Conservation (phyloP, 2,797 vertebrate genomes). For the Potorous gilbertii region DNA sequence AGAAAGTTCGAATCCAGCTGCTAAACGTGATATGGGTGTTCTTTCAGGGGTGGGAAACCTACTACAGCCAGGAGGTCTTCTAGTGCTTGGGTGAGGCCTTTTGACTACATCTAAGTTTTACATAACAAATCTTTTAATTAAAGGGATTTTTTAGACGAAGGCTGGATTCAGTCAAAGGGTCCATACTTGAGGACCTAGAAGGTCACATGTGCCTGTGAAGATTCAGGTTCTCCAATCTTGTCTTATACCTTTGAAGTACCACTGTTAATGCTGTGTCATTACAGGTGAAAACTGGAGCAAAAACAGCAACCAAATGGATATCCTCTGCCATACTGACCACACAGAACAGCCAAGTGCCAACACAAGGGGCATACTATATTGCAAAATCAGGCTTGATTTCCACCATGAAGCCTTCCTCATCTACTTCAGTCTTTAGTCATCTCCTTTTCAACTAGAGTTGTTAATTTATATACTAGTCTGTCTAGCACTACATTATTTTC, state of each 20-base stretch:
- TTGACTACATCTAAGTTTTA: too few relatives aligned
- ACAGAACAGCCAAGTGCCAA: neutral
- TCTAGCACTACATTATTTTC: neutral
- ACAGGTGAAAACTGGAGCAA: neutral
- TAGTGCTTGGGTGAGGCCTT: too few relatives aligned
- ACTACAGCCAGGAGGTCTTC: too few relatives aligned
- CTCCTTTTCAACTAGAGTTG: too few relatives aligned
- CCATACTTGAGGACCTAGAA: too few relatives aligned
- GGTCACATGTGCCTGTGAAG: too few relatives aligned
- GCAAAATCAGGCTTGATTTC: neutral
- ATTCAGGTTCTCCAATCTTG: too few relatives aligned
- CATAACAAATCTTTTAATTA: too few relatives aligned
- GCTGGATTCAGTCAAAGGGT: too few relatives aligned
- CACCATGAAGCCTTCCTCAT: neutral
- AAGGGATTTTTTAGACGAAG: too few relatives aligned
- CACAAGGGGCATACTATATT: neutral
- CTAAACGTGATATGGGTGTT: neutral
- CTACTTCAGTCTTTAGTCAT: neutral
- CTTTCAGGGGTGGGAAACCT: neutral
- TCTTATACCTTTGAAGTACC: conserved; percentile 24
- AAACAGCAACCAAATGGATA: conserved; percentile 32
- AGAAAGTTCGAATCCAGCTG: conserved; percentile 13
- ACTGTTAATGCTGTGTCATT: conserved; percentile 12
- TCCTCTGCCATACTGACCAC: neutral
- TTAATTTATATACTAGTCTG: neutral